Evolutionary conservation across 1,140 invertebrate species (phyloP), one percentile per base, ranked within the genome.

Genomic region (Aphidius gifuensis): DNA sequence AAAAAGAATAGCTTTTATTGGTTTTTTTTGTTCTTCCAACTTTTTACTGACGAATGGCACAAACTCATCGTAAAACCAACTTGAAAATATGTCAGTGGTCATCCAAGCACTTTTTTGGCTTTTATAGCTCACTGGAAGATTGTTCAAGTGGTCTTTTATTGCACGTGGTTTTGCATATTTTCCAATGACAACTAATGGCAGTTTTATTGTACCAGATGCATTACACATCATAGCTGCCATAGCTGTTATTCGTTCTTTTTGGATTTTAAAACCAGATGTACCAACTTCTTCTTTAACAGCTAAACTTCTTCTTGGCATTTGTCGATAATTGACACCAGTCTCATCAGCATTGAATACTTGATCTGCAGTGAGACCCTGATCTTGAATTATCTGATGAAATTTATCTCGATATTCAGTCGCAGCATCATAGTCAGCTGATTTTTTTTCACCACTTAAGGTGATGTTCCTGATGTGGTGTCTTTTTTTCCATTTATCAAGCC

Each of bases 151-250:
- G 46, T 61, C 68, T 69, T 74, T 72, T 32, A 77, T 60, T 44
- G 65, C 64, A 46, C 65, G 58, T 58, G 71, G 74, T 46, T 71
- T 74, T 64, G 60, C 54, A 49, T 66, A 70, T 62, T 72, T 70
- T 60, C 70, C 70, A 63, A 74, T 69, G 6, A 75, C 45, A 57
- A 75, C 54, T 51, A 81, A 60, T 46, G 74, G 72, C 40, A 80
- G 61, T 71, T 69, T 71, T 50, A 74, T 69, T 42, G 63, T 73
- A 5, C 75, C 72, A 59, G 66, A 69, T 40, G 71, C 73, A 71
- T 80, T 80, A 51, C 71, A 70, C n/a, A n/a, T n/a, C n/a, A n/a
- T n/a, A n/a, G n/a, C n/a, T 42, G 74, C 64, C 66, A 80, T 68
- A 42, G 72, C 64, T 5, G 66, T 69, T 4, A 69, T 9, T n/a